phyloP scores from a whole-genome alignment of 2,797 vertebrate species.

The Gadopsis bispinosus region DNA sequence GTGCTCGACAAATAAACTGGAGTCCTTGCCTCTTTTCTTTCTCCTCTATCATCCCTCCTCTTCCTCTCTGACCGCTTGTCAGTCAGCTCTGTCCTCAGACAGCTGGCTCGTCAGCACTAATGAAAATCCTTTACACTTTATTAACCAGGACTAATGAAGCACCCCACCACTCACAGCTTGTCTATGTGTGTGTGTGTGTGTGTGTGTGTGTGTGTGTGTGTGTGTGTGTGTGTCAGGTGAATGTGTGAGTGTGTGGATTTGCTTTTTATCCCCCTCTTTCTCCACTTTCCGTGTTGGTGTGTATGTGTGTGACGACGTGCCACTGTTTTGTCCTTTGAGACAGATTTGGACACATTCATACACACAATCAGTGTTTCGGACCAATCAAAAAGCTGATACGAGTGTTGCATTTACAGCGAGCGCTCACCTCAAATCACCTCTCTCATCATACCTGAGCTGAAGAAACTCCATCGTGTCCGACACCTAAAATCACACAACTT shows the following conservation, averaged over 20 bases:
- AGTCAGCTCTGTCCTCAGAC: slow-evolving; percentile 57
- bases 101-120: slow-evolving; percentile 70
- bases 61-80: slow-evolving; percentile 57
- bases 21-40: slow-evolving; percentile 20
- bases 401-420: neutral
- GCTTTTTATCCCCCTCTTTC: neutral
- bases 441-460: neutral
- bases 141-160: slow-evolving; percentile 73
- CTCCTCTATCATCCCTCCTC: slow-evolving; percentile 6
- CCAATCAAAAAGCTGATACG: neutral
- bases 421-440: neutral
- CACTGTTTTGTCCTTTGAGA: neutral
- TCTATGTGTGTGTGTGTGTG: too few species aligned
- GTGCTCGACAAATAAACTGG: slow-evolving; percentile 35
- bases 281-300: neutral
- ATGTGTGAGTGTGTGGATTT: neutral
- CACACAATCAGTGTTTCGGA: neutral
- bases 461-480: neutral
- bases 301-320: neutral
- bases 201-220: neutral
- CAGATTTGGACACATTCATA: neutral
- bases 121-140: slow-evolving; percentile 77
- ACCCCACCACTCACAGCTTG: slow-evolving; percentile 31
- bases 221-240: slow-evolving; percentile 1
- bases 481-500: neutral